A percentile compares a stretch with the other conserved stretches of the same genome.
Conservation (phyloP, 2,113 vertebrate species). For the Gila orcuttii region DNA sequence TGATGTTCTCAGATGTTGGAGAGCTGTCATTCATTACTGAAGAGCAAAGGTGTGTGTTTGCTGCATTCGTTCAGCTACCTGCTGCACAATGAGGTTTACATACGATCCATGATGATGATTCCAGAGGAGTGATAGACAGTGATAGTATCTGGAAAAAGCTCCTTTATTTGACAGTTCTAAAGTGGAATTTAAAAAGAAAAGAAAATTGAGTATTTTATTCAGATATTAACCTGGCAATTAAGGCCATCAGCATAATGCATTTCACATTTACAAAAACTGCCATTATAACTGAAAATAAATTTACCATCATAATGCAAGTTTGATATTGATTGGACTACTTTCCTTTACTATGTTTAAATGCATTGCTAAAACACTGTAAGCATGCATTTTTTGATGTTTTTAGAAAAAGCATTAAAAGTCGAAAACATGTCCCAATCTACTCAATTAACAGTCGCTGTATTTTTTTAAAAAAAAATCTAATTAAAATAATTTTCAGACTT, state of each 20-base stretch:
- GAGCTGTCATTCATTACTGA: slow-evolving; percentile 47
- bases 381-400: neutral
- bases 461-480: neutral
- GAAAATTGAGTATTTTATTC: neutral
- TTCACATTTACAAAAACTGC: neutral
- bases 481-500: neutral
- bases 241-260: neutral
- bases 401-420: neutral
- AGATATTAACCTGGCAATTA: neutral
- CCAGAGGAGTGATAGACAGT: neutral
- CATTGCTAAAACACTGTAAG: neutral
- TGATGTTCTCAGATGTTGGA: slow-evolving; percentile 34
- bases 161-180: neutral
- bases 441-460: neutral
- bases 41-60: neutral
- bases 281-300: neutral
- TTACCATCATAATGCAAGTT: neutral
- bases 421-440: neutral
- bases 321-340: neutral
- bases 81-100: slow-evolving; percentile 3
- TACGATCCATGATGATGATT: neutral
- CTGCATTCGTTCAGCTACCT: slow-evolving; percentile 17
- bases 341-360: neutral
- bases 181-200: neutral
- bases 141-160: neutral